These are phyloP conservation scores for Pocillopora damicornis DNA, from an alignment of 64 coral and sea anemone species.

Conservation along the genomic window DNA sequence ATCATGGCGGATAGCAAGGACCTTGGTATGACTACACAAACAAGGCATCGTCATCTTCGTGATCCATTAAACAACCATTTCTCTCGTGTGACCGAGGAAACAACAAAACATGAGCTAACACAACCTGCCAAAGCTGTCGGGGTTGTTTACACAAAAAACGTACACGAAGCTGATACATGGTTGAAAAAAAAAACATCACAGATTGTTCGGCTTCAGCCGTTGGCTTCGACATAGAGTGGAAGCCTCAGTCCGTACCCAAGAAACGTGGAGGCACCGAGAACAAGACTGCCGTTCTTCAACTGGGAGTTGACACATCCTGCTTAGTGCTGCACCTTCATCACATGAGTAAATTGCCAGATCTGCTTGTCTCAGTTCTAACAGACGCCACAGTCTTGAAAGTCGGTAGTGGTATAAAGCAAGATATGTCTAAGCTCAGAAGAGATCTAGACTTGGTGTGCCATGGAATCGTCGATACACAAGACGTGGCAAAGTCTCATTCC, in stretches of 20 bases:
- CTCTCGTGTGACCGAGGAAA: not conserved
- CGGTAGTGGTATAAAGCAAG: constrained; percentile 70
- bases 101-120: not conserved
- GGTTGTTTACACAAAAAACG: constrained; percentile 65
- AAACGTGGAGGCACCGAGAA: constrained; percentile 80
- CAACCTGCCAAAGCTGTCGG: constrained; percentile 50
- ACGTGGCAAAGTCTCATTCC: constrained; percentile 28
- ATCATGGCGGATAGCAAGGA: too few species aligned
- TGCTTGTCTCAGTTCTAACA: constrained; percentile 33
- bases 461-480: constrained; percentile 58
- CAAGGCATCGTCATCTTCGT: too few species aligned
- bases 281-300: constrained; percentile 78
- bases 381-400: constrained; percentile 72
- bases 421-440: constrained; percentile 59
- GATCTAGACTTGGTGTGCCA: constrained; percentile 56
- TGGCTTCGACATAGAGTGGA: constrained; percentile 96
- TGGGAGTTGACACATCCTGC: constrained; percentile 49
- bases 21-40: too few species aligned
- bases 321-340: constrained; percentile 78
- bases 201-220: constrained; percentile 31
- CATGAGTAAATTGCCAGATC: constrained; percentile 53
- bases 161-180: constrained; percentile 65
- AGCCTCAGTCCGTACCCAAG: constrained; percentile 79
- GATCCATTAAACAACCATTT: not conserved
- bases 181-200: constrained; percentile 53